phyloP scores from a whole-genome alignment of 1,140 invertebrate genomes.

The Varroa destructor region DNA sequence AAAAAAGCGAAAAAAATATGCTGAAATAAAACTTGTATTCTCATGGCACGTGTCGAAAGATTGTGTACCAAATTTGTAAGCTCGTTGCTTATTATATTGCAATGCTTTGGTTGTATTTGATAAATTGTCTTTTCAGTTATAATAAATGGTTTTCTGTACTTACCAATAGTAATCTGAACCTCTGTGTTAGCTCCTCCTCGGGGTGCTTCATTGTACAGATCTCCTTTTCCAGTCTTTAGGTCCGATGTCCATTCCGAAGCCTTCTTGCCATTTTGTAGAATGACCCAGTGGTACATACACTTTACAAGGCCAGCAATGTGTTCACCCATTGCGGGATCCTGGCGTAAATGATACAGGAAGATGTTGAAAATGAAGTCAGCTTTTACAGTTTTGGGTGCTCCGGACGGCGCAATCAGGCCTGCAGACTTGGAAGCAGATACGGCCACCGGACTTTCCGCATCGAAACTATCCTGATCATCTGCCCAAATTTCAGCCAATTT shows the following conservation, averaged over 20 bases:
- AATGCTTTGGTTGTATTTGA: no score
- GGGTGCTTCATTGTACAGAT: slow-evolving; percentile 41
- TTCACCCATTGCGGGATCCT: slow-evolving; percentile 57
- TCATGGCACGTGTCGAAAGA: no score
- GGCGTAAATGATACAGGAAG: slow-evolving; percentile 58
- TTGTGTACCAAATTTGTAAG: slow-evolving; percentile 39
- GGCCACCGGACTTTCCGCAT: neutral
- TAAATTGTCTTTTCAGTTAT: no score
- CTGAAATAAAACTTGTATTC: no score
- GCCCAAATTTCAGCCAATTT: slow-evolving; percentile 57
- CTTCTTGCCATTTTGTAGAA: slow-evolving; percentile 60
- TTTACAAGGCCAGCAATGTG: slow-evolving; percentile 53
- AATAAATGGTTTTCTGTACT: slow-evolving; percentile 35
- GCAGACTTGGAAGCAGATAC: neutral
- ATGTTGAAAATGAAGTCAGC: slow-evolving; percentile 60
- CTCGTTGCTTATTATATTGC: slow-evolving; percentile 41
- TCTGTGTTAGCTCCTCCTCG: slow-evolving; percentile 1
- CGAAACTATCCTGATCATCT: slow-evolving; percentile 28
- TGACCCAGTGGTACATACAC: slow-evolving; percentile 62
- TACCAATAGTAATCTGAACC: slow-evolving; percentile 22
- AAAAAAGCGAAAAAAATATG: neutral
- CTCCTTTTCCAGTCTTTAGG: slow-evolving; percentile 59
- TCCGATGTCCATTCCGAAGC: slow-evolving; percentile 61
- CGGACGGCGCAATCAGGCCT: neutral
- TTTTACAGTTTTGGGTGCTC: slow-evolving; percentile 30